Evolutionary conservation across 2,888 invertebrate species (phyloP).

Genomic region (Heliconius ethilla): DNA sequence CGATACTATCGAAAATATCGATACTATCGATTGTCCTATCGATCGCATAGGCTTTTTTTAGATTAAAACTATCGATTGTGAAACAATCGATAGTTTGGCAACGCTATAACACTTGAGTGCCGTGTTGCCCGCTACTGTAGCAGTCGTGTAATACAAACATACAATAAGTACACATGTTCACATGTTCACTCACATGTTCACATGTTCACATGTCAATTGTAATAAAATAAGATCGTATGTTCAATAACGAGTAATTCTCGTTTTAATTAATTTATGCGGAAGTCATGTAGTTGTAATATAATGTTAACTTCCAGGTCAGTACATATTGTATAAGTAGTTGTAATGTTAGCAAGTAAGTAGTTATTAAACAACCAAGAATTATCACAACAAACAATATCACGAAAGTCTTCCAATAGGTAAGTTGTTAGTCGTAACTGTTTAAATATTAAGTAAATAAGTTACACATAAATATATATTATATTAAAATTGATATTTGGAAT

Average conservation of each 20-base stretch:
- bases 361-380: conserved; percentile 76
- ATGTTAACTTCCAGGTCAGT: background rate
- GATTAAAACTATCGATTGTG: no score
- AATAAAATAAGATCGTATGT: background rate
- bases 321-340: background rate
- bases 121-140: no score
- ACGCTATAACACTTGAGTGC: no score
- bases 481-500: background rate
- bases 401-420: conserved; percentile 70
- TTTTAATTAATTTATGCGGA: background rate
- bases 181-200: no score
- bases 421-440: conserved; percentile 28
- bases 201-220: no score
- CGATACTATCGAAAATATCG: no score
- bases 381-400: conserved; percentile 81
- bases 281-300: conserved; percentile 1
- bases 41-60: no score
- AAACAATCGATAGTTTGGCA: no score
- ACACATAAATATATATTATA: background rate
- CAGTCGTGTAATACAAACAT: background rate
- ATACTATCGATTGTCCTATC: no score
- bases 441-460: background rate
- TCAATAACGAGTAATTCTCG: background rate
- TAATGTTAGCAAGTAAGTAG: conserved; percentile 45
- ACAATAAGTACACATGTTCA: background rate